Evolutionary conservation across 2,888 invertebrate genomes (phyloP).

Genomic region (Cotesia congregata): DNA sequence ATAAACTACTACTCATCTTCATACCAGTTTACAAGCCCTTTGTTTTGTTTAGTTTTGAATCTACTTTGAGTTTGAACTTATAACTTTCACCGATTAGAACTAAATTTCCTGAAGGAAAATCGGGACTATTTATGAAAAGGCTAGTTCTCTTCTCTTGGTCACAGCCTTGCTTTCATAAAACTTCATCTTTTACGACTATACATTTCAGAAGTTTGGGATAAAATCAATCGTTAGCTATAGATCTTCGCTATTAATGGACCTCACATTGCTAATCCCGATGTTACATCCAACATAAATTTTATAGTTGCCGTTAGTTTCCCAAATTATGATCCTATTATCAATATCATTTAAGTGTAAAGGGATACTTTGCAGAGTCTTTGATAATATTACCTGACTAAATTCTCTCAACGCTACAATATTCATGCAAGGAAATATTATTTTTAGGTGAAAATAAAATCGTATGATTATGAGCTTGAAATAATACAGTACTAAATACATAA

Average conservation of each 20-base stretch:
- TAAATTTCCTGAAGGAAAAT: conserved; percentile 15
- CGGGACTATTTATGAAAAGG: conserved; percentile 8
- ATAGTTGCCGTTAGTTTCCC: conserved; percentile 16
- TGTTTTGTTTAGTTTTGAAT: conserved; percentile 8
- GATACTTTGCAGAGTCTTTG: background rate
- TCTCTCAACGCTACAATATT: conserved; percentile 7
- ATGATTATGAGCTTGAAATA: background rate
- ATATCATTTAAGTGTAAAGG: conserved; percentile 10
- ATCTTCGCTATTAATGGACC: conserved; percentile 3
- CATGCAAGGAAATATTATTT: background rate
- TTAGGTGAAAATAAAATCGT: background rate
- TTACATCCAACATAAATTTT: background rate
- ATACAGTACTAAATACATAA: background rate
- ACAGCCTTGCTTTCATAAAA: conserved; percentile 5
- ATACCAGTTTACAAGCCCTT: background rate
- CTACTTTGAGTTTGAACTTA: background rate
- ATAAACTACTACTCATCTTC: background rate
- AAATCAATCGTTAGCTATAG: background rate
- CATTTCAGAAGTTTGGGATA: background rate
- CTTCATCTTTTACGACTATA: background rate
- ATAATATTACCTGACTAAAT: background rate
- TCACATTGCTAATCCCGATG: background rate
- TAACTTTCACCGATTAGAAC: conserved; percentile 21
- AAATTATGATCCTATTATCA: conserved; percentile 25
- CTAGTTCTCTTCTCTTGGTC: conserved; percentile 13